phyloP scores from a whole-genome alignment of 2,797 vertebrate genomes.

The Potorous gilbertii region DNA sequence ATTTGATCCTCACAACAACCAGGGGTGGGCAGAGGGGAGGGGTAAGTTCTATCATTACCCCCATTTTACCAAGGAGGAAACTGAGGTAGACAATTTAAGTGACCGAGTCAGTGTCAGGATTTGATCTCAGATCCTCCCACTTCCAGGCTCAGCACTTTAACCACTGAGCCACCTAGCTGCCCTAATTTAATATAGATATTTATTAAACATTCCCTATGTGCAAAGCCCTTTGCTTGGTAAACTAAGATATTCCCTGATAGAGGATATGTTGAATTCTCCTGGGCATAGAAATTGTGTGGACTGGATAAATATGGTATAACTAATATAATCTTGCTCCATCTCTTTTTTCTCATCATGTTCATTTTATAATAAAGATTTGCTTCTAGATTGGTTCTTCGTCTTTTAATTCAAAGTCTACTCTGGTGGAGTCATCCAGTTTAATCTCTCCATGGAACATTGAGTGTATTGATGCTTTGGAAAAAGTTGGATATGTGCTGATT shows the following conservation, averaged over 20 bases:
- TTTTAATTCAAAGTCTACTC: not conserved
- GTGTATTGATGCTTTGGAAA: not conserved
- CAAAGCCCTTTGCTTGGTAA: not conserved
- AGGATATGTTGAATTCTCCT: not conserved
- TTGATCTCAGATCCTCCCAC: not conserved
- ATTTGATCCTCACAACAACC: not conserved
- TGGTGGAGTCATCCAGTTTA: not conserved
- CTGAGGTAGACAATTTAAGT: not conserved
- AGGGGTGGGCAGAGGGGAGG: not conserved
- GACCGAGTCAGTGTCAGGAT: not conserved
- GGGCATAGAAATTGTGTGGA: not conserved
- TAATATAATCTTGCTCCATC: not conserved
- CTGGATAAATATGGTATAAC: not conserved
- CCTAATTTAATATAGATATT: not conserved
- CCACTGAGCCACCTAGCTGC: not conserved
- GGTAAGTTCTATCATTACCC: not conserved
- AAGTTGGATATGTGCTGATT: not conserved
- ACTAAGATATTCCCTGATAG: not conserved
- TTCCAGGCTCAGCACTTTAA: not conserved
- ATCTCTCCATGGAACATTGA: not conserved
- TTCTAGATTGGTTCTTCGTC: not conserved
- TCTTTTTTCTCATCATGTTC: not conserved
- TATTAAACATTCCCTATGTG: not conserved
- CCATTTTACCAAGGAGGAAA: not conserved
- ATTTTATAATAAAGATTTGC: not conserved